Conservation (phyloP, 2,888 invertebrate genomes). For the Scaptomyza caliginosa region DNA sequence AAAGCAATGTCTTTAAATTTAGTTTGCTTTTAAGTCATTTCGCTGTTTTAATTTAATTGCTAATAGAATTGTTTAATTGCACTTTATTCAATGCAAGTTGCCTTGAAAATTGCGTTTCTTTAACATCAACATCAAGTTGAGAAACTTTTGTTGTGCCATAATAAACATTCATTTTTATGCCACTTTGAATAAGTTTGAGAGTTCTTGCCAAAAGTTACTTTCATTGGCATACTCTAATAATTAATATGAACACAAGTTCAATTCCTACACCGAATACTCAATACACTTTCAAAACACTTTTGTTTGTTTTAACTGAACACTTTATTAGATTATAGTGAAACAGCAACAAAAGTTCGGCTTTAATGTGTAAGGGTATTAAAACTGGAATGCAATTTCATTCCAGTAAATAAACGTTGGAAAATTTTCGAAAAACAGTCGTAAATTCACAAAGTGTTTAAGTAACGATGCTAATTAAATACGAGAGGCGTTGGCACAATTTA, state of each 20-base stretch:
- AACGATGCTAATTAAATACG: slow-evolving; percentile 54
- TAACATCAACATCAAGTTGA: background rate
- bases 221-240: slow-evolving; percentile 38
- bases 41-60: background rate
- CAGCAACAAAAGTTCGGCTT: background rate
- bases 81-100: slow-evolving; percentile 1
- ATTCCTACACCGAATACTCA: background rate
- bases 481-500: slow-evolving; percentile 9
- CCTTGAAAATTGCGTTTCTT: background rate
- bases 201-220: slow-evolving; percentile 31
- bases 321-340: no score
- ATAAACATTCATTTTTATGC: slow-evolving; percentile 56
- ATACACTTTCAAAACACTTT: background rate
- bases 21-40: background rate
- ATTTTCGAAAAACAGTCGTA: slow-evolving; percentile 50
- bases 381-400: slow-evolving; percentile 47
- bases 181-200: slow-evolving; percentile 50
- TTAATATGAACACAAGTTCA: background rate
- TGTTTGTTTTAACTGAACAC: no score
- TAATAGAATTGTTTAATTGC: no score
- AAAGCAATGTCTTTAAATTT: background rate
- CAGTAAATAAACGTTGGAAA: slow-evolving; percentile 52
- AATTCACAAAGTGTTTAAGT: slow-evolving; percentile 53
- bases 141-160: slow-evolving; percentile 32
- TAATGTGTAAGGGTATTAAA: slow-evolving; percentile 19